These are phyloP conservation scores for Anthrax anthrax DNA, from an alignment of 2,888 invertebrate genomes.

Conservation along the genomic window DNA sequence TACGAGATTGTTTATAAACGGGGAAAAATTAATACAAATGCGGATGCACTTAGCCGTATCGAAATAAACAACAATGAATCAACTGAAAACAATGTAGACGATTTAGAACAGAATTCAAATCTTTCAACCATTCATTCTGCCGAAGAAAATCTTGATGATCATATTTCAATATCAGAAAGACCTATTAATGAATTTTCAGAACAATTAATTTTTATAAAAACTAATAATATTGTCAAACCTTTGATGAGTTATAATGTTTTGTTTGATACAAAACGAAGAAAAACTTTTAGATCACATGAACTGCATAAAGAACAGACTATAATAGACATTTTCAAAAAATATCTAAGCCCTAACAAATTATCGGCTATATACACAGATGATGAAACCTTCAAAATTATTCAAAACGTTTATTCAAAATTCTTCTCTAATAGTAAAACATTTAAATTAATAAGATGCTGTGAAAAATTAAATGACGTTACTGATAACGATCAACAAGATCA, in stretches of 20 bases:
- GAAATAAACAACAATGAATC: slow-evolving; percentile 2
- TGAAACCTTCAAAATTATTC: slow-evolving; percentile 7
- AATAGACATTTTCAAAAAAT: not conserved
- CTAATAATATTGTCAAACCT: not conserved
- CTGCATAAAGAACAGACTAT: not conserved
- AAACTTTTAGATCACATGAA: not conserved
- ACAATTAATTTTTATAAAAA: not conserved
- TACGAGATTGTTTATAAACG: too few relatives aligned
- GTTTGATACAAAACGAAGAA: not conserved
- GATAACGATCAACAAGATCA: slow-evolving; percentile 3
- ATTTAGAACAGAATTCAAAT: not conserved
- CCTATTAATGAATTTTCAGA: not conserved
- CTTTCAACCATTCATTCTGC: not conserved
- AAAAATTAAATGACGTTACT: slow-evolving; percentile 1
- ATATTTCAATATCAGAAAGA: not conserved
- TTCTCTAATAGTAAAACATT: slow-evolving; percentile 8
- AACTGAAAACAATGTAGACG: not conserved
- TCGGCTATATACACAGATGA: not conserved
- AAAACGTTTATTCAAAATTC: slow-evolving; percentile 9
- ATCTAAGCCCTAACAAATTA: not conserved
- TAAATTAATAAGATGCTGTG: slow-evolving; percentile 2
- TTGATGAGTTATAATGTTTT: not conserved
- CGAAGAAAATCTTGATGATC: not conserved
- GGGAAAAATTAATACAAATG: not conserved
- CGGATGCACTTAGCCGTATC: not conserved